Evolutionary conservation across 2,888 invertebrate species (phyloP).

Genomic region (Nasonovia ribisnigri): DNA sequence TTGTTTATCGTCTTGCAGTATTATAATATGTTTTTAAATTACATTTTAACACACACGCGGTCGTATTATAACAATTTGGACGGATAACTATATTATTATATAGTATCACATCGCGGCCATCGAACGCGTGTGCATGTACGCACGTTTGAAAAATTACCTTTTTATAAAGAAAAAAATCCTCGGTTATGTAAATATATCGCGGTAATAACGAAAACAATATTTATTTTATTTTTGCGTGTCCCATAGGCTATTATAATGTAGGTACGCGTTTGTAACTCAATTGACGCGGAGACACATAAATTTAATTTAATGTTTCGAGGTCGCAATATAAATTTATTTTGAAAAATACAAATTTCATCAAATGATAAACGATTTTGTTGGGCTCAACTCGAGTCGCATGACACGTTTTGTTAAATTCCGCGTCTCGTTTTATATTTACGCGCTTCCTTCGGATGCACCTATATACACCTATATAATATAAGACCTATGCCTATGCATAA

Average conservation of each 20-base stretch:
- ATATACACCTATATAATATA: not conserved
- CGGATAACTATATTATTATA: not conserved
- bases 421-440: constrained; percentile 40
- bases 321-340: constrained; percentile 10
- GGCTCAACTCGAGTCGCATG: constrained; percentile 3
- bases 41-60: not conserved
- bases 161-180: not conserved
- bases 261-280: not conserved
- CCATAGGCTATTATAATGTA: not conserved
- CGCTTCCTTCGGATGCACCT: not conserved
- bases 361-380: constrained; percentile 27
- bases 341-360: constrained; percentile 16
- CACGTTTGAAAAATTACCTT: not conserved
- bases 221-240: not conserved
- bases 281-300: constrained; percentile 44
- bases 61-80: not conserved
- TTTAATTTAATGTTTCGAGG: constrained; percentile 21
- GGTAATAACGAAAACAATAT: not conserved
- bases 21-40: not conserved
- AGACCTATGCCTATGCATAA: not conserved
- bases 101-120: not conserved
- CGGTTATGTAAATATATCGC: not conserved
- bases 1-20: not conserved
- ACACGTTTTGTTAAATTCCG: constrained; percentile 23
- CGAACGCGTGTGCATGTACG: not conserved